Evolutionary conservation across 2,113 vertebrate genomes (phyloP), one percentile per base, ranked within the genome.

Genomic region (Brevimyrus niger): DNA sequence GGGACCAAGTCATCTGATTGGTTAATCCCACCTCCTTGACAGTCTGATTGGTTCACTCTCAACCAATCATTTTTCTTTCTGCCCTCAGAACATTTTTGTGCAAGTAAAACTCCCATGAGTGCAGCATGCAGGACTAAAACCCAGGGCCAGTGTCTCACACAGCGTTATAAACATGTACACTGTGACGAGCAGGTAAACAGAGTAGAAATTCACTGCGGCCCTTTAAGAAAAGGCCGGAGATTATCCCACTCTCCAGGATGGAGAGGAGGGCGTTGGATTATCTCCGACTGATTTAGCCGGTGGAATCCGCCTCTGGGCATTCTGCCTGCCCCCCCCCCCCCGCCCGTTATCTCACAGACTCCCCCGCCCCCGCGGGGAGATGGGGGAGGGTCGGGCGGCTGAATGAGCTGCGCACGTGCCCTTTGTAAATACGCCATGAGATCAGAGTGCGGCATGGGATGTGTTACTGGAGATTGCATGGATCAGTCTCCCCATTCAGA

Each of bases 321-420:
- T 88, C 88, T 47, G 90, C 92, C 93, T 91, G 92, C 90, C 91
- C 88, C 91, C 90, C 91, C 88, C 91, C 88, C 51, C 90, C 93
- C 92, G 93, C 92, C 88, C 80, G 89, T 88, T 53, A 89, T 87
- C 90, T 92, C 90, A 89, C 93, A 90, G 90, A 90, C 91, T 17
- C 19, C 21, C 73, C 73, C 0, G 11, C 69, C 58, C 87, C 19
- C 15, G 11, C 31, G 1, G 73, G 35, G 35, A 76, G 73, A 35
- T 17, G 11, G 73, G 73, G 51, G 51, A 17, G 17, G 69, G 69
- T 13, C 13, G 15, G 31, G 69, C 13, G 35, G 31, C 73, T 17
- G 73, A 80, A 80, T 38, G 35, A 80, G 73, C 15, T 1, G 13
- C 15, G 1, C 35, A 80, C 35, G 73, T 42, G 35, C 9, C 35